phyloP scores from a whole-genome alignment of 1,140 invertebrate species.

The Diorhabda carinulata region DNA sequence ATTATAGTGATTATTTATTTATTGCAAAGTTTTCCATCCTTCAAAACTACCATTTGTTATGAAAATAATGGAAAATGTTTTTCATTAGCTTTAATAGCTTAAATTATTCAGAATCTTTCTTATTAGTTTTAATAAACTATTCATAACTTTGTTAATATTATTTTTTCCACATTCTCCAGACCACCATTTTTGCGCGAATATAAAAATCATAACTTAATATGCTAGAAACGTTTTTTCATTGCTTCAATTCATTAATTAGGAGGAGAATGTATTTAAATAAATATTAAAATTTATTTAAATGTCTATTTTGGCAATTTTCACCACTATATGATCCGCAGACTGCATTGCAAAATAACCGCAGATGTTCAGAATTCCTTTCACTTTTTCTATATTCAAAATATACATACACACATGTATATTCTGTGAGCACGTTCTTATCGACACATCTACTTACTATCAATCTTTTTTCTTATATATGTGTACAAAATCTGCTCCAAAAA shows the following conservation, averaged over 20 bases:
- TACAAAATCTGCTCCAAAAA: neutral
- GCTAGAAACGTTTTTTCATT: too few species aligned
- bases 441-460: neutral
- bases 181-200: neutral
- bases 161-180: neutral
- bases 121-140: neutral
- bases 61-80: neutral
- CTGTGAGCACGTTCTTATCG: neutral
- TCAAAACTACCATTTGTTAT: neutral
- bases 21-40: neutral
- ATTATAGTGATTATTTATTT: neutral
- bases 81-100: neutral
- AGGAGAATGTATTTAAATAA: neutral
- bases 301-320: neutral
- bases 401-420: neutral
- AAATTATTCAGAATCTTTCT: neutral
- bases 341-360: neutral
- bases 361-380: neutral
- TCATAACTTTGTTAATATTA: neutral
- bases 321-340: neutral
- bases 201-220: neutral
- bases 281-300: neutral
- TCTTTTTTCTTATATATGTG: neutral
- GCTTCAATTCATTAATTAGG: neutral
- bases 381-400: conserved; percentile 1